A percentile compares a stretch with the other conserved stretches of the same genome.
Evolutionary conservation across 2,888 invertebrate genomes (phyloP).

Genomic region (Apotomis capreana): DNA sequence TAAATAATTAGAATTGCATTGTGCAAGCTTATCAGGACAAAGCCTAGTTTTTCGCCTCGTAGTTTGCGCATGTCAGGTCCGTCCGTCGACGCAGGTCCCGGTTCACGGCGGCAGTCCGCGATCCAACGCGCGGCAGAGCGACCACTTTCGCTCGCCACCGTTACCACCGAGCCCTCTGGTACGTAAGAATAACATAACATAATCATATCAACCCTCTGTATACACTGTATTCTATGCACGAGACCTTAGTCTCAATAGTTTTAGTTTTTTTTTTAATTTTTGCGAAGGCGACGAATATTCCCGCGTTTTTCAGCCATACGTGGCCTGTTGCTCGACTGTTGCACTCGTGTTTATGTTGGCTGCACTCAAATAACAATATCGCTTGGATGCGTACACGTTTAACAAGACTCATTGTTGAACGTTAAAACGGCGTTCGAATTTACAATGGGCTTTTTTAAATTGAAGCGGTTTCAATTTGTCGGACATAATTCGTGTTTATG

Average conservation of each 20-base stretch:
- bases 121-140: slow-evolving; percentile 31
- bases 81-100: slow-evolving; percentile 20
- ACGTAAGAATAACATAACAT: slow-evolving; percentile 30
- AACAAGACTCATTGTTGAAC: slow-evolving; percentile 17
- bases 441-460: not conserved
- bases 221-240: not conserved
- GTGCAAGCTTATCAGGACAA: slow-evolving; percentile 30
- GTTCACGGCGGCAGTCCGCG: slow-evolving; percentile 38
- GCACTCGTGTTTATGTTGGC: slow-evolving; percentile 32
- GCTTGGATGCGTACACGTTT: slow-evolving; percentile 17
- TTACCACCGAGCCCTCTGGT: slow-evolving; percentile 27
- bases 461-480: not conserved
- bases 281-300: slow-evolving; percentile 14
- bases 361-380: slow-evolving; percentile 25
- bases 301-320: slow-evolving; percentile 27
- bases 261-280: slow-evolving; percentile 9
- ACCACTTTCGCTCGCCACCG: slow-evolving; percentile 23
- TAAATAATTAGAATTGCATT: slow-evolving; percentile 29
- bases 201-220: not conserved
- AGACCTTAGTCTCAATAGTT: not conserved
- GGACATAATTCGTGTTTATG: not conserved
- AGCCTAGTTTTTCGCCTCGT: slow-evolving; percentile 23
- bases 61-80: slow-evolving; percentile 39
- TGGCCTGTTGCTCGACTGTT: slow-evolving; percentile 39
- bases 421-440: slow-evolving; percentile 8